These are phyloP conservation scores for Vanessa tameamea DNA, from an alignment of 1,140 invertebrate species.

Conservation along the genomic window DNA sequence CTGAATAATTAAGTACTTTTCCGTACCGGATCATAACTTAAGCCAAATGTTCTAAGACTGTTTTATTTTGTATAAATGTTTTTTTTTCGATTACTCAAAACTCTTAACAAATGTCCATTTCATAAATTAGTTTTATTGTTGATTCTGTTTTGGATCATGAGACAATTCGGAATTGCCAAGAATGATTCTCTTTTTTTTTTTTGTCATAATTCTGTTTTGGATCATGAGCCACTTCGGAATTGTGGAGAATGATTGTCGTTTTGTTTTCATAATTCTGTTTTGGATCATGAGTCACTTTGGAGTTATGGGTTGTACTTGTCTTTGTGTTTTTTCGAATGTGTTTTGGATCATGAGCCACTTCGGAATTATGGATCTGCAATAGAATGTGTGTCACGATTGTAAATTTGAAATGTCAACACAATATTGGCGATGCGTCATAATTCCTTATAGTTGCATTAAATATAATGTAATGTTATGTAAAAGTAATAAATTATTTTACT, in stretches of 20 bases:
- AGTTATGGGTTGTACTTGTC: no score
- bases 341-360: conserved; percentile 6
- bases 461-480: no score
- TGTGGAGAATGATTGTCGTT: background rate
- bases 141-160: conserved; percentile 3
- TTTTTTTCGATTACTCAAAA: no score
- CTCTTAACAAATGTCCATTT: no score
- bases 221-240: background rate
- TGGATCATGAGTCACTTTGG: background rate
- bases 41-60: conserved; percentile 12
- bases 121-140: no score
- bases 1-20: background rate
- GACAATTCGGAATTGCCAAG: background rate
- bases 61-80: background rate
- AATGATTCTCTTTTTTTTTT: background rate
- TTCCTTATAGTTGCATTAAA: no score
- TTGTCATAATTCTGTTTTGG: background rate
- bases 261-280: background rate
- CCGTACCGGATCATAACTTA: background rate
- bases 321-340: background rate
- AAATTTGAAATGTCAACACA: no score
- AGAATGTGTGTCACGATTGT: no score
- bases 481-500: no score
- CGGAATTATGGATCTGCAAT: background rate
- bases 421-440: no score